Evolutionary conservation across 1,140 invertebrate genomes (phyloP).

Genomic region (Aplysia californica): DNA sequence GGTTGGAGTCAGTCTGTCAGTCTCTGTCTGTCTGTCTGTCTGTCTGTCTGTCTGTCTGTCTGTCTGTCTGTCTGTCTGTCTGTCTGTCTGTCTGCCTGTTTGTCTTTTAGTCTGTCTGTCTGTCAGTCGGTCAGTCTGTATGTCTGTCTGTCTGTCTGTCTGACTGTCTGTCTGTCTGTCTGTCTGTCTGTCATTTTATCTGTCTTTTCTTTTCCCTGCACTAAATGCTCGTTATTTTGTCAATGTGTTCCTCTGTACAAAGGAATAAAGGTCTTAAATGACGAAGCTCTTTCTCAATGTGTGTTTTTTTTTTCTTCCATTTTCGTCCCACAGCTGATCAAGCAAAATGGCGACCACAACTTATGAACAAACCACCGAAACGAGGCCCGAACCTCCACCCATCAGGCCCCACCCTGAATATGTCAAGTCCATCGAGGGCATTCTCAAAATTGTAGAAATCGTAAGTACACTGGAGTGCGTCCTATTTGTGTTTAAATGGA

Average conservation of each 20-base stretch:
- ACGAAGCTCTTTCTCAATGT: neutral
- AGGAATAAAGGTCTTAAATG: neutral
- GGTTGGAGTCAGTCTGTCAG: neutral
- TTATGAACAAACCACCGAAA: slow-evolving; percentile 39
- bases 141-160: neutral
- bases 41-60: slow-evolving; percentile 14
- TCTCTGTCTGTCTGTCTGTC: slow-evolving; percentile 1
- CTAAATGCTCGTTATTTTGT: neutral
- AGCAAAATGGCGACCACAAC: slow-evolving; percentile 30
- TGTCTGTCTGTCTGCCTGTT: neutral
- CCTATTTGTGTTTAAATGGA: no score
- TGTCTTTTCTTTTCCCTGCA: neutral
- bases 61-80: neutral
- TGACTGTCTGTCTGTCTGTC: slow-evolving; percentile 1
- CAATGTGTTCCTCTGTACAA: neutral
- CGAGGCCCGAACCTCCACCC: slow-evolving; percentile 20
- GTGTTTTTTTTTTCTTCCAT: neutral
- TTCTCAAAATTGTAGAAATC: slow-evolving; percentile 82
- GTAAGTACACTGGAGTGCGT: no score
- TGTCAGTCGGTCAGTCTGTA: neutral
- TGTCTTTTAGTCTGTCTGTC: neutral
- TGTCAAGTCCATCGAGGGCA: slow-evolving; percentile 78
- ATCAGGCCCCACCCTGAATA: slow-evolving; percentile 68
- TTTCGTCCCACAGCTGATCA: neutral
- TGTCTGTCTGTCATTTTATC: slow-evolving; percentile 13